These are phyloP conservation scores for Eucriotettix oculatus DNA, from an alignment of 2,888 invertebrate genomes.

Conservation along the genomic window DNA sequence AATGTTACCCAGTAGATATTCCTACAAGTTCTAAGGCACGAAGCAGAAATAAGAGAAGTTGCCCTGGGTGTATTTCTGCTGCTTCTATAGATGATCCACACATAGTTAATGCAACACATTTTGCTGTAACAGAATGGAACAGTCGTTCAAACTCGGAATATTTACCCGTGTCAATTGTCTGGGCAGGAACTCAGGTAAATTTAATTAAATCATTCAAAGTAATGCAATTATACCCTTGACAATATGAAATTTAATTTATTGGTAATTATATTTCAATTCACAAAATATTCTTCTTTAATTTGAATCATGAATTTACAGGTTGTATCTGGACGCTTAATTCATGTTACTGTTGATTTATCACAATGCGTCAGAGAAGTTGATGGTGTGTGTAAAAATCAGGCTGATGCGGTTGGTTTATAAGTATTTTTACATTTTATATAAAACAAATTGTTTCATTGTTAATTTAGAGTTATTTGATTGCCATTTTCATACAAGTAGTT, in stretches of 20 bases:
- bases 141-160: not conserved
- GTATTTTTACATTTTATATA: too few relatives aligned
- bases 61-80: not conserved
- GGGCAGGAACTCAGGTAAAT: not conserved
- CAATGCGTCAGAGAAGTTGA: not conserved
- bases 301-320: not conserved
- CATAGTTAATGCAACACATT: not conserved
- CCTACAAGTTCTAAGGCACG: not conserved
- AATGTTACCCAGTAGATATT: constrained; percentile 15
- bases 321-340: not conserved
- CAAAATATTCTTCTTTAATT: not conserved
- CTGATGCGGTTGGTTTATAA: too few relatives aligned
- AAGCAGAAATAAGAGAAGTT: not conserved
- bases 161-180: not conserved
- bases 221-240: too few relatives aligned
- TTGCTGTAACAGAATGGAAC: not conserved
- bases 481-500: too few relatives aligned
- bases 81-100: not conserved
- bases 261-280: too few relatives aligned
- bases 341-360: not conserved
- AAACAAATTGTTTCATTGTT: too few relatives aligned
- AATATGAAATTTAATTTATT: too few relatives aligned
- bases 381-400: too few relatives aligned
- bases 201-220: too few relatives aligned
- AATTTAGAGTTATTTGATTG: too few relatives aligned